Conservation (phyloP, 1,140 invertebrate species). For the Drosophila sechellia region DNA sequence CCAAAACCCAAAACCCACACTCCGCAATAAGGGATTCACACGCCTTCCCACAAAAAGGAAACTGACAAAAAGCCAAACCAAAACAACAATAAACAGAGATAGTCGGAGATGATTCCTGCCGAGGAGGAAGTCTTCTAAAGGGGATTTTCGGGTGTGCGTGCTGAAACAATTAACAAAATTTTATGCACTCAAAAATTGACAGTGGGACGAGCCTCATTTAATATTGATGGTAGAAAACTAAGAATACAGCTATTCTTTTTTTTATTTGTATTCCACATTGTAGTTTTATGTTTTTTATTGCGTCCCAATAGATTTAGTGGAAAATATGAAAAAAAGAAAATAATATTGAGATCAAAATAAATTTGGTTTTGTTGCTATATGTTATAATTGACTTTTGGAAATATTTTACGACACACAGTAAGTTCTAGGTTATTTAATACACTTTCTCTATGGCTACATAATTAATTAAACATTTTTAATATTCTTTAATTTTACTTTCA, state of each 20-base stretch:
- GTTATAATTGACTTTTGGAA: no score
- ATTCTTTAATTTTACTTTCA: no score
- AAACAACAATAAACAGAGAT: slow-evolving; percentile 63
- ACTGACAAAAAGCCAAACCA: slow-evolving; percentile 73
- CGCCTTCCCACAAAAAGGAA: slow-evolving; percentile 50
- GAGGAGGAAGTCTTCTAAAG: slow-evolving; percentile 19
- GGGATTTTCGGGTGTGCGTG: slow-evolving; percentile 61
- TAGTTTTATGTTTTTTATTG: no score
- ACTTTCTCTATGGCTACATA: no score
- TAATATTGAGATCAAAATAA: no score
- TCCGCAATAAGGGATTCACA: slow-evolving; percentile 59
- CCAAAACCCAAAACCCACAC: slow-evolving; percentile 20
- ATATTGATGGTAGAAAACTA: not conserved
- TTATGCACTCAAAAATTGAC: slow-evolving; percentile 36
- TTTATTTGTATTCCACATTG: not conserved
- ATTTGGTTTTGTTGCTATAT: no score
- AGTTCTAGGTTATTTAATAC: no score
- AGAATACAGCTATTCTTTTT: no score
- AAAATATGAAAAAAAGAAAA: no score
- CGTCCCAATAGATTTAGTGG: no score
- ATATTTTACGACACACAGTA: no score
- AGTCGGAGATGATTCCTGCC: slow-evolving; percentile 25
- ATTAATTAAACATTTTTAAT: no score
- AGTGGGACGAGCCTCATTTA: slow-evolving; percentile 15
- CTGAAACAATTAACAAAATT: slow-evolving; percentile 80